phyloP scores from a whole-genome alignment of 1,140 invertebrate genomes.

The Bombus fervidus region DNA sequence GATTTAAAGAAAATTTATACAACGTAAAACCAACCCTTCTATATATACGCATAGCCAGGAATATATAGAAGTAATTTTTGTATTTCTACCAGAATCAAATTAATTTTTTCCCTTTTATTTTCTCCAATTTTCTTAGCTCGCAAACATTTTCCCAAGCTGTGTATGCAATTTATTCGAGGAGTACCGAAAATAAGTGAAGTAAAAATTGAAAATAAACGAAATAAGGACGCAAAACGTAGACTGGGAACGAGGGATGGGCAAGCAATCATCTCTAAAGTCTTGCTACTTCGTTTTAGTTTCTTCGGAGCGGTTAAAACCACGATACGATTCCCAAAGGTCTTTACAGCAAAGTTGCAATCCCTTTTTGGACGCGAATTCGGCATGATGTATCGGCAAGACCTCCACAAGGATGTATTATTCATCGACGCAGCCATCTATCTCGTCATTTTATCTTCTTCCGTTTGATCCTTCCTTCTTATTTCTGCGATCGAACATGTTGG shows the following conservation, averaged over 20 bases:
- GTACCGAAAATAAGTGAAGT: not conserved
- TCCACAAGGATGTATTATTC: constrained; percentile 74
- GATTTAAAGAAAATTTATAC: too few species aligned
- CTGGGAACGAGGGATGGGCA: not conserved
- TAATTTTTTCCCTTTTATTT: too few species aligned
- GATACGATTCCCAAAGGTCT: constrained; percentile 5
- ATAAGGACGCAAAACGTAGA: not conserved
- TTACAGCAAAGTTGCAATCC: constrained; percentile 8
- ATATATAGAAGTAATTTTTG: too few species aligned
- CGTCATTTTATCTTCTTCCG: constrained; percentile 29
- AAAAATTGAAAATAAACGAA: not conserved
- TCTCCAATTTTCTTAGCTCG: too few species aligned
- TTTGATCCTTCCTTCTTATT: not conserved
- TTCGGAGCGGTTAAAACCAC: not conserved
- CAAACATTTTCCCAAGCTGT: not conserved
- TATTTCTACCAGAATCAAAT: too few species aligned
- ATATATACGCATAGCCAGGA: too few species aligned
- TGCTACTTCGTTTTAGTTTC: not conserved
- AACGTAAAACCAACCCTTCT: too few species aligned
- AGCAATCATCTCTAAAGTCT: not conserved
- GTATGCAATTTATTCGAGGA: not conserved
- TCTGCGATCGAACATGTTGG: not conserved
- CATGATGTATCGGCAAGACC: constrained; percentile 69
- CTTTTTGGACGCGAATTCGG: constrained; percentile 31
- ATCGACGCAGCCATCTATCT: constrained; percentile 65